Evolutionary conservation across 2,888 invertebrate genomes (phyloP), one percentile per base, ranked within the genome.

Genomic region (Notodonta dromedarius): DNA sequence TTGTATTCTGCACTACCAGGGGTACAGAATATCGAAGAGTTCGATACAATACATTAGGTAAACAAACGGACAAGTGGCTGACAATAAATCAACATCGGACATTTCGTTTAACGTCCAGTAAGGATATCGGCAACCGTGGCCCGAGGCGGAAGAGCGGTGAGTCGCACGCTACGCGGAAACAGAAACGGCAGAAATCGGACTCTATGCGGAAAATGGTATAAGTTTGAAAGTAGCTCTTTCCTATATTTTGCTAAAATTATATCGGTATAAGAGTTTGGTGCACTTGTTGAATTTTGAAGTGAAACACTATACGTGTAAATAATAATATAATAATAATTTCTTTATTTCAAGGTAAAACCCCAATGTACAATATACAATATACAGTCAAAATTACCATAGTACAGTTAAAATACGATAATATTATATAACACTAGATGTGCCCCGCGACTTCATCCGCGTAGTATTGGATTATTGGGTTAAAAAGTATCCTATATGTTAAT

Each of bases 21-120:
- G n/a, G 5, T 11, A 5, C 46, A 46, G 46, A 11, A 46, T 46
- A 46, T 46, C 13, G n/a, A 46, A n/a, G 46, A 46, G 46, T 46
- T 46, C 5, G 46, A 46, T 46, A 46, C n/a, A 46, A 46, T 2
- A n/a, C 46, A 46, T n/a, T 35, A 35, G 7, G 35, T 46, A 46
- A n/a, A 67, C 61, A 61, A 62, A 65, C 59, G 64, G 59, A 60
- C 62, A 62, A 61, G 75, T 76, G 62, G 77, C 70, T 60, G 73
- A 61, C 64, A 71, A 78, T 81, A 78, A 78, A 82, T 82, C 81
- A 81, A 74, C 70, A 77, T 80, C 71, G 67, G 81, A 80, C 81
- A 59, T 78, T 80, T 80, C 79, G 74, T 73, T 79, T 76, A 77
- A 73, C 75, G 78, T 70, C 80, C 70, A 75, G 76, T 71, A 71